Evolutionary conservation across 2,888 invertebrate genomes (phyloP).

Genomic region (Parasteatoda lunata): DNA sequence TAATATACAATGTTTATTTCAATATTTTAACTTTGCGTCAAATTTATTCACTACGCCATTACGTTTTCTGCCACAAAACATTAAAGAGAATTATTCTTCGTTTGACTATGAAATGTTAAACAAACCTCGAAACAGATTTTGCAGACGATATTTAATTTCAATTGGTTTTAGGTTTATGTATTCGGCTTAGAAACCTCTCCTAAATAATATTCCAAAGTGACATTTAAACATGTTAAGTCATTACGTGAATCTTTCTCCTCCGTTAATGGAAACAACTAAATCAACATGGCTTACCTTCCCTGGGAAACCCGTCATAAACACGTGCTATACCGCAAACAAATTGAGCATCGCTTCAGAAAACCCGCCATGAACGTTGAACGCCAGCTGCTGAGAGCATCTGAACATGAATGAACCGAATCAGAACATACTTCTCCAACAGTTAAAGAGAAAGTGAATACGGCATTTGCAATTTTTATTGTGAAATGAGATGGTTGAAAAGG

Average conservation of each 20-base stretch:
- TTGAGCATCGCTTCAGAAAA: slow-evolving; percentile 4
- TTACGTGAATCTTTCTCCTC: neutral
- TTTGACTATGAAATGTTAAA: too few species aligned
- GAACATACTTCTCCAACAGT: slow-evolving; percentile 26
- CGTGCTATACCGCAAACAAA: slow-evolving; percentile 26
- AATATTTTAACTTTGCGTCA: too few species aligned
- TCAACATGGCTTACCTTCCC: slow-evolving; percentile 24
- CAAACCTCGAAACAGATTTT: too few species aligned
- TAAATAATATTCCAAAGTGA: neutral
- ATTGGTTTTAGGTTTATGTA: too few species aligned
- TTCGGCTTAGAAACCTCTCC: too few species aligned
- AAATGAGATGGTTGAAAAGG: slow-evolving; percentile 27
- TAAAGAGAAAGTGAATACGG: slow-evolving; percentile 48
- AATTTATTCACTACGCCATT: too few species aligned
- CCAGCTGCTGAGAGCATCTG: slow-evolving; percentile 25
- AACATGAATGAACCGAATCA: slow-evolving; percentile 12
- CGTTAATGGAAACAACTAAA: slow-evolving; percentile 14
- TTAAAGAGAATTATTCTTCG: too few species aligned
- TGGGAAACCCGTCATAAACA: slow-evolving; percentile 22
- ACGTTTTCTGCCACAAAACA: too few species aligned
- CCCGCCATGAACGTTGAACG: neutral
- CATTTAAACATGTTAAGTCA: slow-evolving; percentile 5
- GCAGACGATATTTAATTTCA: too few species aligned
- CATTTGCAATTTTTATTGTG: slow-evolving; percentile 47
- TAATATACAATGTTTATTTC: too few species aligned